These are phyloP conservation scores for Tapirus terrestris DNA, from an alignment of 2,113 vertebrate species.

Conservation along the genomic window DNA sequence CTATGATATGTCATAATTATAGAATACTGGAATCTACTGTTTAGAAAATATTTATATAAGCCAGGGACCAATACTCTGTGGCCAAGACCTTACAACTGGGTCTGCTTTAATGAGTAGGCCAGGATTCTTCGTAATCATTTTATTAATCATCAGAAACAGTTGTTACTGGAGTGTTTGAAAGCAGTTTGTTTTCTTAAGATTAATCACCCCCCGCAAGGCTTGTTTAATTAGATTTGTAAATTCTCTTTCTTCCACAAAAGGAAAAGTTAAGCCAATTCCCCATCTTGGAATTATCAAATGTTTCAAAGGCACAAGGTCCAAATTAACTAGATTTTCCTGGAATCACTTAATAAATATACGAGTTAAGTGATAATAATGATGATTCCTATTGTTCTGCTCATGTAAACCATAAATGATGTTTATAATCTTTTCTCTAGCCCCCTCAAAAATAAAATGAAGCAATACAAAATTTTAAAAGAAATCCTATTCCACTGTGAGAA, in stretches of 20 bases:
- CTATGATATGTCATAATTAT: not conserved
- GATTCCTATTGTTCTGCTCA: slow-evolving; percentile 37
- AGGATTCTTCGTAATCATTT: slow-evolving; percentile 75
- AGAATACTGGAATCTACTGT: not conserved
- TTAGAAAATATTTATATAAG: slow-evolving; percentile 55
- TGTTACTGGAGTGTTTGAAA: slow-evolving; percentile 76
- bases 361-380: slow-evolving; percentile 46
- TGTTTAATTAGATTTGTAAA: slow-evolving; percentile 77
- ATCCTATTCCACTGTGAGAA: not conserved
- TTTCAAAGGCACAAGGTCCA: slow-evolving; percentile 39
- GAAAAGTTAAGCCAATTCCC: slow-evolving; percentile 57
- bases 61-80: slow-evolving; percentile 38
- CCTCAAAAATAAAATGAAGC: slow-evolving; percentile 43
- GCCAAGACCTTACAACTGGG: slow-evolving; percentile 14
- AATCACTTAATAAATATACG: slow-evolving; percentile 49
- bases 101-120: slow-evolving; percentile 59
- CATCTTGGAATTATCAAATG: slow-evolving; percentile 60
- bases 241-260: slow-evolving; percentile 56
- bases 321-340: slow-evolving; percentile 55
- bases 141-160: slow-evolving; percentile 74
- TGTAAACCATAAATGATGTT: slow-evolving; percentile 18
- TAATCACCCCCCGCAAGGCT: slow-evolving; percentile 80
- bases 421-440: not conserved
- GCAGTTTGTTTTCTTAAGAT: slow-evolving; percentile 78
- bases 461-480: slow-evolving; percentile 20